A percentile compares a stretch with the other conserved stretches of the same genome.
These are phyloP conservation scores for Formicarius rufipectus DNA, from an alignment of 2,113 vertebrate species.

Conservation along the genomic window DNA sequence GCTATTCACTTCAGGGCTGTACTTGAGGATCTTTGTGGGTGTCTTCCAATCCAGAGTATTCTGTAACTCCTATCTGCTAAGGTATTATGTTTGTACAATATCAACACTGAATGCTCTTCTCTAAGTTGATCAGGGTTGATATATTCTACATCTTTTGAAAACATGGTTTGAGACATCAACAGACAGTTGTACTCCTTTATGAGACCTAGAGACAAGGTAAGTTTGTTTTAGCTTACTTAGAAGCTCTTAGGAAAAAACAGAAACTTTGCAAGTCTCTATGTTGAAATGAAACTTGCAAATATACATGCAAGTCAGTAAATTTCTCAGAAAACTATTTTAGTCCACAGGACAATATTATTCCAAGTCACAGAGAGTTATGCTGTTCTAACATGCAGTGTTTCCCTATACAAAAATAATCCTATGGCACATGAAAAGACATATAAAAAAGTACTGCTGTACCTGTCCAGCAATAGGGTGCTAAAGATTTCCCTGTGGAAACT, in stretches of 20 bases:
- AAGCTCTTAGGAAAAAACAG: not conserved
- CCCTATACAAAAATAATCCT: not conserved
- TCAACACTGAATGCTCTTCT: not conserved
- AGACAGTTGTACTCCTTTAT: accelerated
- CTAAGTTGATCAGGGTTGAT: not conserved
- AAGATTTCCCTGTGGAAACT: not conserved
- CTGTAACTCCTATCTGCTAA: not conserved
- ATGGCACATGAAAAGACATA: not conserved
- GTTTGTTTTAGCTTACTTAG: not conserved
- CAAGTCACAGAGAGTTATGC: not conserved
- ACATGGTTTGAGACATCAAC: not conserved
- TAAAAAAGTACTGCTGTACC: not conserved
- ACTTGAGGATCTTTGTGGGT: not conserved
- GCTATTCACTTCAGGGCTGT: not conserved
- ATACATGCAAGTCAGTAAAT: not conserved
- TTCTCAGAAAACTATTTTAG: not conserved
- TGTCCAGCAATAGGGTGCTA: not conserved
- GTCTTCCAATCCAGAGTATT: not conserved
- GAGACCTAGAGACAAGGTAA: not conserved
- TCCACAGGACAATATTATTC: not conserved
- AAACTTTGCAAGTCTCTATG: not conserved
- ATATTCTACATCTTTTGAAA: not conserved
- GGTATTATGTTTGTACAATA: not conserved
- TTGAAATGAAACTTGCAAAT: not conserved
- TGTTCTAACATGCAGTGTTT: not conserved